phyloP scores from a whole-genome alignment of 2,888 invertebrate genomes.

The Agriotes lineatus region DNA sequence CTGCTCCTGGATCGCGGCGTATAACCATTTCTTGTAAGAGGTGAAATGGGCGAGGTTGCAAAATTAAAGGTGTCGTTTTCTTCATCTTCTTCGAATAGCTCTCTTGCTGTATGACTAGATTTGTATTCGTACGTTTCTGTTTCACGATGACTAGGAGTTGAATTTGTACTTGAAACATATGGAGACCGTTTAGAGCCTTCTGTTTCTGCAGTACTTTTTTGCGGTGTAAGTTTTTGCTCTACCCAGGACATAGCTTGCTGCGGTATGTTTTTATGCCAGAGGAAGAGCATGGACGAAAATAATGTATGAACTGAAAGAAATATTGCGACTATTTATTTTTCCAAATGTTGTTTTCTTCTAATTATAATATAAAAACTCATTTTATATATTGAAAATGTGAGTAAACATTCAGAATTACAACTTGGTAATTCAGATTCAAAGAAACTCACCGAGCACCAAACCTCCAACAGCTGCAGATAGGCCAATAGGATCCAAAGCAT shows the following conservation, averaged over 20 bases:
- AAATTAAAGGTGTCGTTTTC: constrained; percentile 44
- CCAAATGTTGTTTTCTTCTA: no score
- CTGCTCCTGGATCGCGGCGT: constrained; percentile 59
- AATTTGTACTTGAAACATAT: background rate
- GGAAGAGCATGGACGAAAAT: constrained; percentile 34
- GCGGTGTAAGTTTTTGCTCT: constrained; percentile 37
- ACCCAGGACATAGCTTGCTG: constrained; percentile 32
- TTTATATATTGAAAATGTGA: no score
- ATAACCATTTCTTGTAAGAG: constrained; percentile 54
- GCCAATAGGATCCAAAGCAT: constrained; percentile 54
- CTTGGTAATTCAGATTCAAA: no score
- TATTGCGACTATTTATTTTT: background rate
- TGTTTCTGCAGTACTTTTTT: constrained; percentile 23
- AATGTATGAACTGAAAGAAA: constrained; percentile 51
- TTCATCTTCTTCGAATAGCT: constrained; percentile 12
- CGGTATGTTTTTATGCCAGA: constrained; percentile 18
- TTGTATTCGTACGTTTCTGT: constrained; percentile 11
- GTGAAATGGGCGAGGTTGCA: constrained; percentile 55
- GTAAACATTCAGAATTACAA: background rate
- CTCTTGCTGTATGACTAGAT: constrained; percentile 14
- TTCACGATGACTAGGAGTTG: background rate
- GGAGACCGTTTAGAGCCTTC: background rate
- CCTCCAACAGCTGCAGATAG: constrained; percentile 49
- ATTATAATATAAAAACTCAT: no score
- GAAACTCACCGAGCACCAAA: constrained; percentile 23